Evolutionary conservation across 1,140 invertebrate species (phyloP), one percentile per base, ranked within the genome.

Genomic region (Idris sp.): DNA sequence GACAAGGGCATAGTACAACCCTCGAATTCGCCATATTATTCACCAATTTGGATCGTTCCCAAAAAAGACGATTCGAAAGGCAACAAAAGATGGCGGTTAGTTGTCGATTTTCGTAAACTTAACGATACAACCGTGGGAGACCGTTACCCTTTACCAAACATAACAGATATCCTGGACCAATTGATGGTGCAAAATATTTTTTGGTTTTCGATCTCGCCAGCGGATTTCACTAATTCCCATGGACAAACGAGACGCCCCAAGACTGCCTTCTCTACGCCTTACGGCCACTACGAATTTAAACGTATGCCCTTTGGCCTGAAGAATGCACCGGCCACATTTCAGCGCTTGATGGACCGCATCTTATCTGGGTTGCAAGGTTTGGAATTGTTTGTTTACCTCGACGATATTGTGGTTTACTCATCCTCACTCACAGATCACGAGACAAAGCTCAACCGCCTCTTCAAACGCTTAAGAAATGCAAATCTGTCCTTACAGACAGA

Each of bases 51-150:
- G 30, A 11, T 33, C 1, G 2, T 43, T 2, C 19, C 40, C 0
- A 26, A 43, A 1, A 25, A 13, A 4, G 13, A 26, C 5, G 40
- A 43, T 9, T 26, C 19, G 1, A 2, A 11, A 10, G 43, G 43
- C 8, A 31, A 46, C 3, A 30, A 30, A 2, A 6, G 15, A 1
- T 46, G 26, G 26, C 13, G 43, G 0, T 28, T 46, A 1, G 43
- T 46, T 2, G 26, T 46, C 4, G 43, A 46, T 7, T 46, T 46
- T 18, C 26, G 43, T 3, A 15, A 19, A 16, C 11, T 46, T 3
- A 46, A 46, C 26, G 43, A 46, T 4, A 33, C n/a, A n/a, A 46
- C 43, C 0, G 26, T 46, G 0, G 26, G 43, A 14, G 43, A 46
- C 3, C 5, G 5, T 18, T 46, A 46, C 14, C 43, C 43, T 3